Conservation (phyloP, 2,888 invertebrate species). For the Nemapogon koenigi region DNA sequence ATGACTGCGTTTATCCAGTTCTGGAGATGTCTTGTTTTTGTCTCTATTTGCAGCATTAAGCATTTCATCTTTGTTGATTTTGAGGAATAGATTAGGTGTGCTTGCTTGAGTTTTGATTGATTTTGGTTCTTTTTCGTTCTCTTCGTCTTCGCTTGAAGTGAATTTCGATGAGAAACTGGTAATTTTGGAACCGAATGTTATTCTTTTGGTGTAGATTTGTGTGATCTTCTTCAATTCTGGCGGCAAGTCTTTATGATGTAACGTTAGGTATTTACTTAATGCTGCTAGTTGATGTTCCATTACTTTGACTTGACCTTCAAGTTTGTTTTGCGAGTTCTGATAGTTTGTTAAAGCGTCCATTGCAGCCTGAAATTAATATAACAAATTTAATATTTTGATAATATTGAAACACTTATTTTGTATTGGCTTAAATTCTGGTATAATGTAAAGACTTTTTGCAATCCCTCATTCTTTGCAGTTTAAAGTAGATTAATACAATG, state of each 20-base stretch:
- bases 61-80: conserved; percentile 34
- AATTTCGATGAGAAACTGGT: conserved; percentile 37
- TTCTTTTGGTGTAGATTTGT: conserved; percentile 60
- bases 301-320: conserved; percentile 76
- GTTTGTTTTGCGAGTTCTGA: conserved; percentile 68
- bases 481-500: no score
- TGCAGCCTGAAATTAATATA: conserved; percentile 70
- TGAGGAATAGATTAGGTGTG: conserved; percentile 50
- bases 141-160: conserved; percentile 38
- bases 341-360: conserved; percentile 69
- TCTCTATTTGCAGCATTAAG: conserved; percentile 24
- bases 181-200: conserved; percentile 50
- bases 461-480: no score
- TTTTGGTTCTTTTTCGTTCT: conserved; percentile 40
- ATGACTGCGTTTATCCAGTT: conserved; percentile 28
- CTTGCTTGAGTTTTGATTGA: conserved; percentile 44
- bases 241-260: conserved; percentile 73
- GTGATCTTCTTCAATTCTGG: conserved; percentile 77
- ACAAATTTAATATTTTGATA: no score
- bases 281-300: conserved; percentile 77
- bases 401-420: no score
- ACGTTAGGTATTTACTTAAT: conserved; percentile 75
- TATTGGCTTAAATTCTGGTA: no score
- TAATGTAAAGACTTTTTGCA: no score
- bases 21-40: conserved; percentile 25